Evolutionary conservation across 2,888 invertebrate species (phyloP), one percentile per base, ranked within the genome.

Genomic region (Siphlonurus alternatus): DNA sequence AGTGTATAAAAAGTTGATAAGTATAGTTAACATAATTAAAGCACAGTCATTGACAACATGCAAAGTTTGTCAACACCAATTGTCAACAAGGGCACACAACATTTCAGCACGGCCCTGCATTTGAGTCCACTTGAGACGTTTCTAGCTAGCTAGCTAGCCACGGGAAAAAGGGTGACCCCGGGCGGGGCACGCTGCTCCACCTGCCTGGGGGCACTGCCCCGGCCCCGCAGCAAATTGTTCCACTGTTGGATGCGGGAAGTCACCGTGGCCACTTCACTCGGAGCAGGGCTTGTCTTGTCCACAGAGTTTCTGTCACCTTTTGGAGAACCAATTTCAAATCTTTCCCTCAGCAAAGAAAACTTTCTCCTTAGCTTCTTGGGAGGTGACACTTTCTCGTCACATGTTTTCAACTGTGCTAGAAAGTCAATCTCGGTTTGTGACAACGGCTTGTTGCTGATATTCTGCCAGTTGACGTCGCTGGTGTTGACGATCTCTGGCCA

Each of bases 311-410:
- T 53, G 51, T 60, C 60, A 15, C 53, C 22, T 63, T 62, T 24
- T 24, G 56, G 63, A 24, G 63, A 24, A 25, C 61, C 59, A 18
- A 65, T 56, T 59, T 83, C 83, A 72, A 83, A 82, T 66, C 77
- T 78, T 69, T 83, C 83, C 69, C 81, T 76, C 20, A 83, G 71
- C 65, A 82, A 76, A 2, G 82, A 82, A 73, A 82, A 81, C 71
- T 82, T 83, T 68, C 82, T 74, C 65, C 80, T 76, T 0, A 82
- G 81, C 25, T 61, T 63, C 7, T 38, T 59, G 7, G 56, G 56
- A 20, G 56, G 56, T 24, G 2, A 74, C 15, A 71, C 69, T 59
- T 63, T 69, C 59, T 63, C 66, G 23, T 67, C 68, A 53, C 68
- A 71, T 5, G 18, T n/a, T 20, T 19, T 63, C 25, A 63, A 15